phyloP scores from a whole-genome alignment of 2,888 invertebrate genomes.

The Tanypteryx hageni region DNA sequence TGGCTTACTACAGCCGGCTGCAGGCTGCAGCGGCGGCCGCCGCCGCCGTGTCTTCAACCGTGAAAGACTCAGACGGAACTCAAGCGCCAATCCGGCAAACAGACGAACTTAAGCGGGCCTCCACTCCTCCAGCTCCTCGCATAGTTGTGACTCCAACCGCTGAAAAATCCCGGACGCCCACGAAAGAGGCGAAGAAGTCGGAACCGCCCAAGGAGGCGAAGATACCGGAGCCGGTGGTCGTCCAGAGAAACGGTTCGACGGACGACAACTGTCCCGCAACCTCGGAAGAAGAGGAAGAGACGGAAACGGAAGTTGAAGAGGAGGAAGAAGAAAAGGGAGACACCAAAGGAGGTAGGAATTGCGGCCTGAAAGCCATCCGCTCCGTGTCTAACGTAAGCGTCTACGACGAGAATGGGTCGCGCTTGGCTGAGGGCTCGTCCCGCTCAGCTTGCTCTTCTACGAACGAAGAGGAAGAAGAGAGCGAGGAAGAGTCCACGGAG shows the following conservation, averaged over 20 bases:
- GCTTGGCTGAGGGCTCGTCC: slow-evolving; percentile 68
- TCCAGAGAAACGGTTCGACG: not conserved
- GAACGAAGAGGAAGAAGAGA: slow-evolving; percentile 73
- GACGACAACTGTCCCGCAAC: slow-evolving; percentile 25
- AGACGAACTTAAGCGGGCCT: not conserved
- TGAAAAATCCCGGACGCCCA: not conserved
- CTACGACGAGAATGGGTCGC: slow-evolving; percentile 70
- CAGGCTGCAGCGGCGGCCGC: slow-evolving; percentile 61
- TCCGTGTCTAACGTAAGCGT: slow-evolving; percentile 78
- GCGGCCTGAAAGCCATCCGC: slow-evolving; percentile 76
- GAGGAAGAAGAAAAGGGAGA: slow-evolving; percentile 70
- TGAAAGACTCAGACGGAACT: slow-evolving; percentile 73
- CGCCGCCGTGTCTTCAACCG: slow-evolving; percentile 68
- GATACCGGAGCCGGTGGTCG: too few species aligned
- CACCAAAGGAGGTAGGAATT: slow-evolving; percentile 68
- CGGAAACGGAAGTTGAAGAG: slow-evolving; percentile 70
- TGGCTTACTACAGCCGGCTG: slow-evolving; percentile 71
- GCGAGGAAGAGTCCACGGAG: slow-evolving; percentile 71
- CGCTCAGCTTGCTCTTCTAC: slow-evolving; percentile 65
- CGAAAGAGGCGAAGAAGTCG: not conserved
- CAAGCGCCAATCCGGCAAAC: slow-evolving; percentile 70
- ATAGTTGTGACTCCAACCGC: slow-evolving; percentile 34
- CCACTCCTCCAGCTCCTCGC: slow-evolving; percentile 4
- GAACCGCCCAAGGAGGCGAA: not conserved
- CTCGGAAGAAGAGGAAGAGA: slow-evolving; percentile 67